These are phyloP conservation scores for Apostichopus japonicus DNA, from an alignment of 35 echinoderm and acorn worm genomes.

Conservation along the genomic window DNA sequence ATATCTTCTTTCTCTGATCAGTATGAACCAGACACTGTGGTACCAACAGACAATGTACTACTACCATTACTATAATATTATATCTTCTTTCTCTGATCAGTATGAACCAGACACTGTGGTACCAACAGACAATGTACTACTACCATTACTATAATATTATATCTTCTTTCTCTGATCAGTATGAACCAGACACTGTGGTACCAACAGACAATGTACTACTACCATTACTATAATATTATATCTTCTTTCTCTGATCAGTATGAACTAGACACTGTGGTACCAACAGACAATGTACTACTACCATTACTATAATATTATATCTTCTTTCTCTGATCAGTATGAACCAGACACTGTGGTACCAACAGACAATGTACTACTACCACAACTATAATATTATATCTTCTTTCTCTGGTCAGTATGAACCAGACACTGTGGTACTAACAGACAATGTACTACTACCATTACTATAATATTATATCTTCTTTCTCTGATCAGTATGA, in stretches of 20 bases:
- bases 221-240: too few relatives aligned
- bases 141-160: too few relatives aligned
- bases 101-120: slow-evolving; percentile 43
- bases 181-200: slow-evolving; percentile 35
- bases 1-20: neutral
- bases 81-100: neutral
- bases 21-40: slow-evolving; percentile 43
- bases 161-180: neutral
- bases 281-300: neutral
- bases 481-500: neutral
- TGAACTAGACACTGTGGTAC: slow-evolving; percentile 26
- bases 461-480: too few relatives aligned
- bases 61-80: too few relatives aligned
- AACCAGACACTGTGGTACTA: slow-evolving; percentile 32
- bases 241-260: neutral
- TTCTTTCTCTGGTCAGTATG: neutral
- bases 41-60: neutral
- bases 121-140: neutral
- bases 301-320: too few relatives aligned
- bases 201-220: neutral
- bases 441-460: neutral
- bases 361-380: neutral
- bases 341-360: slow-evolving; percentile 32
- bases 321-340: neutral
- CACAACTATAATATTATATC: too few relatives aligned